These are phyloP conservation scores for Clarias fuscus DNA, from an alignment of 2,797 vertebrate species.

Conservation along the genomic window DNA sequence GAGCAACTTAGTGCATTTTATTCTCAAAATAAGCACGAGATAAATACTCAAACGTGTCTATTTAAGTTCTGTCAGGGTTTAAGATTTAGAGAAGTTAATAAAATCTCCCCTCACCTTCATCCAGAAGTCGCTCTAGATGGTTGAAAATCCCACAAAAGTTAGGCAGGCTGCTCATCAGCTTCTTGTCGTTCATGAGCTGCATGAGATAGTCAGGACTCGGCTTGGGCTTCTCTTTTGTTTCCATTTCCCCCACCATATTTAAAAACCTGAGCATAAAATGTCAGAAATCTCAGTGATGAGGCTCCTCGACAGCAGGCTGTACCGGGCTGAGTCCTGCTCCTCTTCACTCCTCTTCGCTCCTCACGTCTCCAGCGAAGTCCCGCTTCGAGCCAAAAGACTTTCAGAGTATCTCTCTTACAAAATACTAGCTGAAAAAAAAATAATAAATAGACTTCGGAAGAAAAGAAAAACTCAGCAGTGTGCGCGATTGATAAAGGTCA, in stretches of 20 bases:
- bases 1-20: not conserved
- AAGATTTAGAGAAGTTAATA: too few relatives aligned
- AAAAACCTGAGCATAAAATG: slow-evolving; percentile 34
- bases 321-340: not conserved
- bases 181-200: slow-evolving; percentile 98
- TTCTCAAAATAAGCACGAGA: not conserved
- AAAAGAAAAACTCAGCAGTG: not conserved
- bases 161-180: slow-evolving; percentile 96
- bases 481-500: slow-evolving; percentile 28
- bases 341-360: not conserved
- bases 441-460: not conserved
- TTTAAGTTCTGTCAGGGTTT: not conserved
- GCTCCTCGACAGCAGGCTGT: not conserved
- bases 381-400: not conserved
- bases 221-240: slow-evolving; percentile 97
- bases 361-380: not conserved
- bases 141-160: slow-evolving; percentile 98
- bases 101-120: slow-evolving; percentile 71
- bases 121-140: slow-evolving; percentile 81
- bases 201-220: slow-evolving; percentile 97
- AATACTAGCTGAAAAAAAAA: not conserved
- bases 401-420: not conserved
- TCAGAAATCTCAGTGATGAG: slow-evolving; percentile 1
- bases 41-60: too few relatives aligned
- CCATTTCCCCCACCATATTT: slow-evolving; percentile 88